Conservation (phyloP, 2,113 vertebrate species). For the Pimephales promelas region DNA sequence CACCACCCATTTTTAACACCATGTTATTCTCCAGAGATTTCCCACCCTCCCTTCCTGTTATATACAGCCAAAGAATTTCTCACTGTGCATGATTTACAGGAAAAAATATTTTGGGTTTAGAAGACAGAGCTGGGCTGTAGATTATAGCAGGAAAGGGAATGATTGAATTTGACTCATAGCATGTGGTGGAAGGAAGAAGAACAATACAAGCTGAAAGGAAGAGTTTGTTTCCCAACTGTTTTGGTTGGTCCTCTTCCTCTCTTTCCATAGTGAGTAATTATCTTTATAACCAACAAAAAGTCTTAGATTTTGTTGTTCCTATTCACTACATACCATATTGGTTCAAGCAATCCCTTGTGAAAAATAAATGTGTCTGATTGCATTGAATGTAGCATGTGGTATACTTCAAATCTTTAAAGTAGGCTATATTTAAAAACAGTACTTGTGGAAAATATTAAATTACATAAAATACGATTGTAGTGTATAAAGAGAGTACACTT, state of each 20-base stretch:
- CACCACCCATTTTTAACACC: slow-evolving; percentile 1
- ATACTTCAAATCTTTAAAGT: not conserved
- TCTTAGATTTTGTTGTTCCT: not conserved
- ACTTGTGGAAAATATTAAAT: not conserved
- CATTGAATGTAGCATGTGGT: not conserved
- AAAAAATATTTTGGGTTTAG: slow-evolving; percentile 50
- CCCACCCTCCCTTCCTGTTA: slow-evolving; percentile 59
- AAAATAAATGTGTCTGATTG: not conserved
- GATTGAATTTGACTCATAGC: slow-evolving; percentile 51
- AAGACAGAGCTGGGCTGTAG: slow-evolving; percentile 35
- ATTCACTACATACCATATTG: not conserved
- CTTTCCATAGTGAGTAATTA: slow-evolving; percentile 7
- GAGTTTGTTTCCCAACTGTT: slow-evolving; percentile 54
- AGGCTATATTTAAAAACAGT: not conserved
- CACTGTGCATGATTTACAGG: slow-evolving; percentile 56
- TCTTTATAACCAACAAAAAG: slow-evolving; percentile 6
- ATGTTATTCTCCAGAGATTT: slow-evolving; percentile 42
- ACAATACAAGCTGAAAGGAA: slow-evolving; percentile 64
- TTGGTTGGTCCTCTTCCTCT: slow-evolving; percentile 64
- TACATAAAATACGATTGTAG: not conserved
- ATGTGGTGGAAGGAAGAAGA: slow-evolving; percentile 58
- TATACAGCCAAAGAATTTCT: slow-evolving; percentile 56
- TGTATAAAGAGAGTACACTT: not conserved
- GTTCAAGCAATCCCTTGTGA: not conserved
- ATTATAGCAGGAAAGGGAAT: slow-evolving; percentile 43